phyloP scores from a whole-genome alignment of 2,113 vertebrate species.

The Crypturellus undulatus region DNA sequence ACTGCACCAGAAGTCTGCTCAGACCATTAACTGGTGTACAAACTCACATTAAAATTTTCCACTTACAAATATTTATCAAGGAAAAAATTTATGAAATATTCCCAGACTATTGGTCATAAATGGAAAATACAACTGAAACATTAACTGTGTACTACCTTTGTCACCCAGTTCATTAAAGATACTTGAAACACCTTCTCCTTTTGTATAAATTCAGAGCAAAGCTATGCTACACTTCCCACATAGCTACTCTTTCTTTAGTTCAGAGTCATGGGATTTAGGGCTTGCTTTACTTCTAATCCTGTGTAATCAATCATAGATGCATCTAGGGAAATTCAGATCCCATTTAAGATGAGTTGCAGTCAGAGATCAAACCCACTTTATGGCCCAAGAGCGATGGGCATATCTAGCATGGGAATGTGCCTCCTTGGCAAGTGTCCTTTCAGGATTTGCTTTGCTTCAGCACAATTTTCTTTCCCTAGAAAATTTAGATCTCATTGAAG shows the following conservation, averaged over 20 bases:
- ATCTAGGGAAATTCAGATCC: neutral
- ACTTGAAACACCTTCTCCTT: neutral
- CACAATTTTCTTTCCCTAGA: neutral
- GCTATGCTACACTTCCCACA: neutral
- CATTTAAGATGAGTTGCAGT: neutral
- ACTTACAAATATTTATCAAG: neutral
- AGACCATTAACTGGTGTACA: neutral
- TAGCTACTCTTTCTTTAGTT: neutral
- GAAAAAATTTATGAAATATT: neutral
- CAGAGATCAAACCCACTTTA: neutral
- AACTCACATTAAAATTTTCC: neutral
- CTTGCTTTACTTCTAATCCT: neutral
- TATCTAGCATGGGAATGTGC: neutral
- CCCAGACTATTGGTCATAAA: neutral
- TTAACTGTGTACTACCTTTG: neutral
- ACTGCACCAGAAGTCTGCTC: neutral
- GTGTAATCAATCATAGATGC: neutral
- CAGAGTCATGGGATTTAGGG: neutral
- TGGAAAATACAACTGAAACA: neutral
- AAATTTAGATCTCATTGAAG: neutral
- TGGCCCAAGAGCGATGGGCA: fast-evolving
- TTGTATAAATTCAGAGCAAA: neutral
- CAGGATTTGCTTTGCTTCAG: neutral
- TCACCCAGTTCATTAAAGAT: neutral
- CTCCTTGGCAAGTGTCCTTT: neutral